Evolutionary conservation across 37 sponge, comb jelly and placozoan genomes (phyloP).

Genomic region (Chondrilla cf. caribensis): DNA sequence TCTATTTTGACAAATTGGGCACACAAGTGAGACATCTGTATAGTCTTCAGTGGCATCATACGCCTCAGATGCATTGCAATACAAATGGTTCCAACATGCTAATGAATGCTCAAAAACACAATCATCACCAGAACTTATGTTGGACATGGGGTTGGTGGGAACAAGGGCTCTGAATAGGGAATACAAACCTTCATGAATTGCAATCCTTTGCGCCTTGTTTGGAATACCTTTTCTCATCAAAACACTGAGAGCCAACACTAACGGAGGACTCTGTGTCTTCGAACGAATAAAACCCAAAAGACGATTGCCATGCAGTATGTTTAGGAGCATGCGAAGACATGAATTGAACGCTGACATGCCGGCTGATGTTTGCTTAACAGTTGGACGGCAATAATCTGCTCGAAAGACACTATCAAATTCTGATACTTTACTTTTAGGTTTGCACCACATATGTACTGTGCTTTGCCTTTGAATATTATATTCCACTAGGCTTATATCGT

Average conservation of each 20-base stretch:
- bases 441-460: constrained; percentile 33
- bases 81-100: constrained; percentile 21
- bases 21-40: constrained; percentile 1
- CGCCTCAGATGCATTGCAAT: background rate
- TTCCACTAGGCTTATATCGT: background rate
- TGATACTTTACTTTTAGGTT: background rate
- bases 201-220: constrained; percentile 27
- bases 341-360: constrained; percentile 31
- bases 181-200: constrained; percentile 33
- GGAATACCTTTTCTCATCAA: constrained; percentile 7
- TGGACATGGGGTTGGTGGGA: constrained; percentile 13
- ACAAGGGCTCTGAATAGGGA: constrained; percentile 18
- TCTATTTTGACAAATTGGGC: constrained; percentile 16
- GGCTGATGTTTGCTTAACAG: constrained; percentile 17
- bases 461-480: constrained; percentile 25
- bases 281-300: constrained; percentile 13
- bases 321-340: background rate
- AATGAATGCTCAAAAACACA: constrained; percentile 29
- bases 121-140: background rate
- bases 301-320: background rate
- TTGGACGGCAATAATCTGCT: constrained; percentile 1
- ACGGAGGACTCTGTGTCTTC: constrained; percentile 17
- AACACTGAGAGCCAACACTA: constrained; percentile 14
- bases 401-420: constrained; percentile 5
- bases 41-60: background rate